Percentiles rank a stretch among this genome's conserved stretches.
phyloP scores from a whole-genome alignment of 2,888 invertebrate genomes.

The Dione juno region DNA sequence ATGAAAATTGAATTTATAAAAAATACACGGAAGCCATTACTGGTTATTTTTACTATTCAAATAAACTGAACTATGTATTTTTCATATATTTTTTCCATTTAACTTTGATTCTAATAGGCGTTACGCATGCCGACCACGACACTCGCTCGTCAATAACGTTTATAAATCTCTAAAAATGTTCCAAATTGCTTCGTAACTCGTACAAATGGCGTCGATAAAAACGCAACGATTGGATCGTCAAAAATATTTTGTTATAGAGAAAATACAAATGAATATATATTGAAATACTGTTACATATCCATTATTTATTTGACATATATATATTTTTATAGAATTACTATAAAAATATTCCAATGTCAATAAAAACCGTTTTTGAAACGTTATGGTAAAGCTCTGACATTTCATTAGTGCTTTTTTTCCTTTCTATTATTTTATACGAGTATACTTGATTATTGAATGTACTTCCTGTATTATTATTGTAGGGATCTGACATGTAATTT shows the following conservation, averaged over 20 bases:
- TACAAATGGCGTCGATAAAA: conserved; percentile 40
- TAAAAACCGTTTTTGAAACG: too few relatives aligned
- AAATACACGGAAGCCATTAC: too few relatives aligned
- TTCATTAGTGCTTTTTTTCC: too few relatives aligned
- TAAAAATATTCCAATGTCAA: too few relatives aligned
- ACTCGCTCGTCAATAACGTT: conserved; percentile 31
- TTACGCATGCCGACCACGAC: conserved; percentile 28
- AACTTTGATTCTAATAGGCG: conserved; percentile 21
- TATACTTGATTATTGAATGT: too few relatives aligned
- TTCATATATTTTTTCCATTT: background rate
- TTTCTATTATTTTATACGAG: too few relatives aligned
- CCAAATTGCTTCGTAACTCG: conserved; percentile 34
- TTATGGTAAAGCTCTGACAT: too few relatives aligned
- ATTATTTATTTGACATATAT: background rate
- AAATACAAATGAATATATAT: background rate
- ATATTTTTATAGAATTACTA: too few relatives aligned
- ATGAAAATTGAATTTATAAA: too few relatives aligned
- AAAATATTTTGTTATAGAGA: background rate
- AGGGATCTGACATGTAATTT: too few relatives aligned
- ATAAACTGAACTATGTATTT: background rate
- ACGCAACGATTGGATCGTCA: conserved; percentile 23
- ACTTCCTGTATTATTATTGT: too few relatives aligned
- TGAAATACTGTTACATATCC: background rate
- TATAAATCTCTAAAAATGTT: conserved; percentile 38
- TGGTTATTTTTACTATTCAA: background rate